phyloP scores from a whole-genome alignment of 2,113 vertebrate species.

The Ondatra zibethicus region DNA sequence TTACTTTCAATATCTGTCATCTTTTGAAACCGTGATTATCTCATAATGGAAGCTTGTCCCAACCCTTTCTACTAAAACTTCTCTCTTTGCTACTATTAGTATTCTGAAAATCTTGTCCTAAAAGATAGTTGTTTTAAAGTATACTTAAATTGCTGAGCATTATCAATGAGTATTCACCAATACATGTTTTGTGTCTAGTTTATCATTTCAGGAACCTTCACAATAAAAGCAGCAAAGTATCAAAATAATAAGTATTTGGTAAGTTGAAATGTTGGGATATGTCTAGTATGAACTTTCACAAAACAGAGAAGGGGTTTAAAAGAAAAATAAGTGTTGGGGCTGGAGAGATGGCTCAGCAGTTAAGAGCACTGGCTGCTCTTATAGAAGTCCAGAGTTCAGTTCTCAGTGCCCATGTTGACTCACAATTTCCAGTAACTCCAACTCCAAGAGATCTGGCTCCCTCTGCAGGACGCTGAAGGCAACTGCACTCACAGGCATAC shows the following conservation, averaged over 20 bases:
- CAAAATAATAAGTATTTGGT: not conserved
- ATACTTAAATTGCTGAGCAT: conserved; percentile 23
- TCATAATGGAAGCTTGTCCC: not conserved
- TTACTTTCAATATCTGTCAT: not conserved
- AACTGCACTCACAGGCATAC: not conserved
- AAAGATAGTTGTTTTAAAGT: conserved; percentile 47
- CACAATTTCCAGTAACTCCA: not conserved
- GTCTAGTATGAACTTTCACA: conserved; percentile 37
- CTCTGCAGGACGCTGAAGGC: not conserved
- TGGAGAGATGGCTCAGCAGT: no score
- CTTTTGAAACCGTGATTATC: not conserved
- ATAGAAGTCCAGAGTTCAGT: not conserved
- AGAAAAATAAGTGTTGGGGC: not conserved
- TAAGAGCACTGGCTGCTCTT: not conserved
- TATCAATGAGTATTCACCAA: conserved; percentile 66
- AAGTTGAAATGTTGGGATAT: conserved; percentile 41
- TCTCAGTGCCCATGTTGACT: not conserved
- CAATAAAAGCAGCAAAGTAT: conserved; percentile 33
- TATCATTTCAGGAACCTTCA: conserved; percentile 63
- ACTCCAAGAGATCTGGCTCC: no score
- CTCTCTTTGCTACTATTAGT: conserved; percentile 13
- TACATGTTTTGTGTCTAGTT: conserved; percentile 73
- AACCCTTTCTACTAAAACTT: not conserved
- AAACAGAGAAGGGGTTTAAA: not conserved
- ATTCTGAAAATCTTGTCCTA: conserved; percentile 47